Conservation (phyloP, 1,140 invertebrate species). For the Heliconius himera region DNA sequence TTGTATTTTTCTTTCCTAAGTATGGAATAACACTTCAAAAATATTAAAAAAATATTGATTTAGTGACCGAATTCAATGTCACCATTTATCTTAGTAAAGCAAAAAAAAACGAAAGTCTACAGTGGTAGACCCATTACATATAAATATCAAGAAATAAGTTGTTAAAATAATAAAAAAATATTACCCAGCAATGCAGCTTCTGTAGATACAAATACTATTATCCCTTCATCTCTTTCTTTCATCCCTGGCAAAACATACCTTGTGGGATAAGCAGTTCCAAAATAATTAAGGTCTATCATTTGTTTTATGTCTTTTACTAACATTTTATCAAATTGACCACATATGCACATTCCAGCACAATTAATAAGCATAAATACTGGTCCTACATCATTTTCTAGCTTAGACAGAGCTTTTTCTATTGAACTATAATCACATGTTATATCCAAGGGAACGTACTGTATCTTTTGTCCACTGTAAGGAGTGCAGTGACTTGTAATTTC, state of each 20-base stretch:
- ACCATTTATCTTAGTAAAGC: too few species aligned
- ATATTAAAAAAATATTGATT: too few species aligned
- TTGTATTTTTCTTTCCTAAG: too few species aligned
- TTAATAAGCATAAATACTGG: slow-evolving; percentile 95
- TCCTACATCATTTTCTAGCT: slow-evolving; percentile 81
- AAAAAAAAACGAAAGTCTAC: too few species aligned
- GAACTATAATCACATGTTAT: slow-evolving; percentile 85
- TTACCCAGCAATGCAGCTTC: slow-evolving; percentile 94
- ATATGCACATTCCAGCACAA: slow-evolving; percentile 93
- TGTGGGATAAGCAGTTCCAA: slow-evolving; percentile 87
- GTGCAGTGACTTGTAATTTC: slow-evolving; percentile 81
- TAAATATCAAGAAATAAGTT: neutral
- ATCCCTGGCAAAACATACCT: slow-evolving; percentile 87
- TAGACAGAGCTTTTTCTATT: slow-evolving; percentile 85
- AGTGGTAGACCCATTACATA: neutral
- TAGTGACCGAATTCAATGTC: too few species aligned
- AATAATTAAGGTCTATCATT: slow-evolving; percentile 88
- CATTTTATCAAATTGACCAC: slow-evolving; percentile 92
- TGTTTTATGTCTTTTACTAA: slow-evolving; percentile 86
- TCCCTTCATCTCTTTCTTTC: slow-evolving; percentile 87
- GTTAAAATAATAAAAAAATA: slow-evolving; percentile 19
- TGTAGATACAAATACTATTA: slow-evolving; percentile 93
- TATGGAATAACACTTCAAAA: too few species aligned
- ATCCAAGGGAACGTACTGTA: slow-evolving; percentile 89
- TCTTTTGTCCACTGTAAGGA: slow-evolving; percentile 82